Conservation (phyloP, 2,113 vertebrate genomes). For the Circaetus cinerascens region DNA sequence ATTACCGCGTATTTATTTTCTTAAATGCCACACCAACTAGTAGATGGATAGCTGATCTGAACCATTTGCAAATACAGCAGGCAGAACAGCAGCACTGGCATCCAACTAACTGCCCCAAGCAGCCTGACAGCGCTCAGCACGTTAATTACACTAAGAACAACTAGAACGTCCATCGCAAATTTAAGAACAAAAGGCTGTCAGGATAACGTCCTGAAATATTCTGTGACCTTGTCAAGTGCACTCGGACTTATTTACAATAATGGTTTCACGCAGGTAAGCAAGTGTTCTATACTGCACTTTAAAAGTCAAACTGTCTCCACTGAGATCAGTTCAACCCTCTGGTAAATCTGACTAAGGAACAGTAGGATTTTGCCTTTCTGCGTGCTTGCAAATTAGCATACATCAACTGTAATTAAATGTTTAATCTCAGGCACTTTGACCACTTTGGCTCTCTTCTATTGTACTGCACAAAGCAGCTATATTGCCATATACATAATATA, state of each 20-base stretch:
- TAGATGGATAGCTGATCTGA: not conserved
- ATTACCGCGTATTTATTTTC: not conserved
- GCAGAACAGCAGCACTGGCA: not conserved
- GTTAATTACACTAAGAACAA: not conserved
- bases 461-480: not conserved
- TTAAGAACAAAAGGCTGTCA: not conserved
- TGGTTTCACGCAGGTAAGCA: not conserved
- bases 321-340: not conserved
- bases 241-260: not conserved
- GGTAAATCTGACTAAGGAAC: not conserved
- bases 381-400: not conserved
- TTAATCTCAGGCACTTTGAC: not conserved
- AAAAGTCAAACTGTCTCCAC: not conserved
- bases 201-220: not conserved
- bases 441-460: not conserved
- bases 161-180: not conserved
- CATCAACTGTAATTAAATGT: not conserved
- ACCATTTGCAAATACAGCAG: not conserved
- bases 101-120: not conserved
- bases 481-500: not conserved
- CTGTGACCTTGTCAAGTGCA: not conserved
- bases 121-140: not conserved
- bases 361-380: not conserved
- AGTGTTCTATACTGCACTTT: not conserved
- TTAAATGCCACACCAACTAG: not conserved